phyloP scores from a whole-genome alignment of 2,888 invertebrate genomes.

The Odontocolon sp. region DNA sequence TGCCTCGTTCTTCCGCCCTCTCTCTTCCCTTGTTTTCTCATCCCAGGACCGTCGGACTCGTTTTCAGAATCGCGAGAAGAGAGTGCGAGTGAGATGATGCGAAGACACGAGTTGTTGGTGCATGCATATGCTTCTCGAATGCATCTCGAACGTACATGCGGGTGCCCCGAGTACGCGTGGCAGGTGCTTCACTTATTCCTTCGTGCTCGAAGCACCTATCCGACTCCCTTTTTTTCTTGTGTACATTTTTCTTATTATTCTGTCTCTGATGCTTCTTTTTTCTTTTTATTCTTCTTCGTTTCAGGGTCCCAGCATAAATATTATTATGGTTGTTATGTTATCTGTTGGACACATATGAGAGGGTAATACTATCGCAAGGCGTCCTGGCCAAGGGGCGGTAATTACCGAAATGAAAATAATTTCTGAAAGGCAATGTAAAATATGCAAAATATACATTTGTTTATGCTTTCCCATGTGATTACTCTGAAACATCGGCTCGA shows the following conservation, averaged over 20 bases:
- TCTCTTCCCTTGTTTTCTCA: slow-evolving; percentile 8
- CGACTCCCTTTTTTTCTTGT: slow-evolving; percentile 42
- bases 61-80: slow-evolving; percentile 64
- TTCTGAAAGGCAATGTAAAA: too few species aligned
- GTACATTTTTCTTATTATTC: slow-evolving; percentile 61
- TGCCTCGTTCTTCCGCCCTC: slow-evolving; percentile 46
- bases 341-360: slow-evolving; percentile 3
- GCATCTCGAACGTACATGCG: slow-evolving; percentile 55
- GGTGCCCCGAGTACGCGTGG: slow-evolving; percentile 62
- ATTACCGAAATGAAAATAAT: too few species aligned
- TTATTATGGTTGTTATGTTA: slow-evolving; percentile 3
- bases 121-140: slow-evolving; percentile 54
- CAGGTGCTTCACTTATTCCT: slow-evolving; percentile 67
- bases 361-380: too few species aligned
- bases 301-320: slow-evolving; percentile 8
- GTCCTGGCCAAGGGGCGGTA: too few species aligned
- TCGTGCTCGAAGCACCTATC: slow-evolving; percentile 39
- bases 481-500: too few species aligned
- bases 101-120: slow-evolving; percentile 52
- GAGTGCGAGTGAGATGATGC: slow-evolving; percentile 41
- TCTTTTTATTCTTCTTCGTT: slow-evolving; percentile 9
- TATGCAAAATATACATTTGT: too few species aligned
- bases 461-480: too few species aligned
- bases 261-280: not conserved
- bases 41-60: slow-evolving; percentile 61